A percentile compares a stretch with the other conserved stretches of the same genome.
Conservation (phyloP, 2,888 invertebrate species). For the Teleiodes luculella region DNA sequence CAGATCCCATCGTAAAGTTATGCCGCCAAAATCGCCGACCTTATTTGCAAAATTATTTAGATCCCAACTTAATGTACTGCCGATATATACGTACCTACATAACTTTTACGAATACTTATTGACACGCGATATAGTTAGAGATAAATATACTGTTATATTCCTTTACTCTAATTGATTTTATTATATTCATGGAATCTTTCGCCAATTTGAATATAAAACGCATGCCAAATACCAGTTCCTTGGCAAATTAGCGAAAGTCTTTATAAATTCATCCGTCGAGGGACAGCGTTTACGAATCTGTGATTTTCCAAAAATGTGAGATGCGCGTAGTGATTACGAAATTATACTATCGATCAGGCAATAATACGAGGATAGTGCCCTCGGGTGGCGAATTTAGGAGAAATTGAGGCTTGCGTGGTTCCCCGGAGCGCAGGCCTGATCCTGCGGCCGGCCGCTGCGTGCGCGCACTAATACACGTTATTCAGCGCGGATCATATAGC, state of each 20-base stretch:
- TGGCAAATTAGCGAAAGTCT: slow-evolving; percentile 1
- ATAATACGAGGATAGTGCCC: slow-evolving; percentile 66
- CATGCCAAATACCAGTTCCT: background rate
- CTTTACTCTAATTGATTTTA: background rate
- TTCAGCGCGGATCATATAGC: slow-evolving; percentile 60
- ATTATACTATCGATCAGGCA: slow-evolving; percentile 72
- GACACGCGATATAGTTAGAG: background rate
- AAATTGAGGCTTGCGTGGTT: slow-evolving; percentile 70
- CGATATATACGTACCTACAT: background rate
- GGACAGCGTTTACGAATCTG: slow-evolving; percentile 17
- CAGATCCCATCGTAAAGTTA: slow-evolving; percentile 17
- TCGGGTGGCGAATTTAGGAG: slow-evolving; percentile 69
- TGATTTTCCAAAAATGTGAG: slow-evolving; percentile 46
- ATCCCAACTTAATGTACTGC: slow-evolving; percentile 10
- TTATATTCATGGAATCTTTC: background rate
- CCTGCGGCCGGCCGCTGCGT: slow-evolving; percentile 24
- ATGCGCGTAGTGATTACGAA: slow-evolving; percentile 61
- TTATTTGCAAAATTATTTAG: slow-evolving; percentile 19
- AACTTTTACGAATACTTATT: background rate
- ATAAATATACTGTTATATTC: background rate
- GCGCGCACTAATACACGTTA: slow-evolving; percentile 59
- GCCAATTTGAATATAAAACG: slow-evolving; percentile 8
- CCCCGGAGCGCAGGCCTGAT: slow-evolving; percentile 48
- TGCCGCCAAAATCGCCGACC: slow-evolving; percentile 15
- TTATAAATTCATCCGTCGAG: slow-evolving; percentile 7